Conservation (phyloP, 92 coral and sea anemone genomes). For the Scolanthus callimorphus region DNA sequence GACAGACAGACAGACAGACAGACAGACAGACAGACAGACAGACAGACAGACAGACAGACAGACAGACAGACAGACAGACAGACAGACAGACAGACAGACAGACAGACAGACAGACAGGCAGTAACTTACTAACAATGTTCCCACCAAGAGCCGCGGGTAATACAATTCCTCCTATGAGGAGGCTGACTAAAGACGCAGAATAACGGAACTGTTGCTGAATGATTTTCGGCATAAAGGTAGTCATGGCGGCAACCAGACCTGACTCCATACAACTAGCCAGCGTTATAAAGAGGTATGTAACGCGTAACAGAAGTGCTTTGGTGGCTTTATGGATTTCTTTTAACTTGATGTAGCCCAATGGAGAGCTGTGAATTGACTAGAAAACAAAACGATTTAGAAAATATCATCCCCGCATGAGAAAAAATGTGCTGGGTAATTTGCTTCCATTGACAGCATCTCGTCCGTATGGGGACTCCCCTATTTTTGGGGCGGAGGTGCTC, state of each 20-base stretch:
- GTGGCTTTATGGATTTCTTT: conserved; percentile 67
- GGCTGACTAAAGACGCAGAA: conserved; percentile 49
- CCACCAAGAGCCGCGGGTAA: conserved; percentile 61
- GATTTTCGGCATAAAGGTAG: conserved; percentile 78
- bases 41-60: no score
- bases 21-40: no score
- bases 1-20: no score
- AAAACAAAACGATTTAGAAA: no score
- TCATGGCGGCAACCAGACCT: conserved; percentile 44
- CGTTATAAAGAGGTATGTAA: conserved; percentile 59
- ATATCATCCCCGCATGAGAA: no score
- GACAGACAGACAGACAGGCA: neutral
- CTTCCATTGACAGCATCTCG: no score
- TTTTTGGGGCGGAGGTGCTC: no score
- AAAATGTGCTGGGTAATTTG: no score
- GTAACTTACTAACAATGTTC: conserved; percentile 70
- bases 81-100: neutral
- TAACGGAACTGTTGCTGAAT: conserved; percentile 56
- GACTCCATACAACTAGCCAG: conserved; percentile 65
- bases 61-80: no score
- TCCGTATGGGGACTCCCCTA: no score
- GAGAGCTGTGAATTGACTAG: no score
- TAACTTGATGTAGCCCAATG: conserved; percentile 34
- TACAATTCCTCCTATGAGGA: conserved; percentile 58
- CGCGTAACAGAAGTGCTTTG: conserved; percentile 33